A percentile compares a stretch with the other conserved stretches of the same genome.
phyloP scores from a whole-genome alignment of 2,113 vertebrate genomes.

The Passer domesticus region DNA sequence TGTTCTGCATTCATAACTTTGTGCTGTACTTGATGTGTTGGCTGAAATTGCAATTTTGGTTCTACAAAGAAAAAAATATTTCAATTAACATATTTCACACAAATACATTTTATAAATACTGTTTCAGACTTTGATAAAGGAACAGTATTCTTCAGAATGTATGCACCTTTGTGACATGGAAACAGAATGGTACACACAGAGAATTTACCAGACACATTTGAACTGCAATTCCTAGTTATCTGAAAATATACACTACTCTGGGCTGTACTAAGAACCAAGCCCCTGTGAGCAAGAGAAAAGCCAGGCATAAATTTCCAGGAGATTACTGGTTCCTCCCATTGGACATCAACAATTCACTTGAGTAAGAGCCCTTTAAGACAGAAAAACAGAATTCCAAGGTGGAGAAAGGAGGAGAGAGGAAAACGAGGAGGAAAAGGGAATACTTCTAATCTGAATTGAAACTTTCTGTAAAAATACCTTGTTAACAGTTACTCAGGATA shows the following conservation, averaged over 20 bases:
- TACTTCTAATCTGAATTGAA: background rate
- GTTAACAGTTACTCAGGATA: background rate
- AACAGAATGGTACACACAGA: background rate
- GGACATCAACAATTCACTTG: background rate
- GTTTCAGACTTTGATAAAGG: background rate
- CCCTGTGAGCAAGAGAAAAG: background rate
- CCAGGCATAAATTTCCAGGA: background rate
- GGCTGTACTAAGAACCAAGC: background rate
- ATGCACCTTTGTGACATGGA: background rate
- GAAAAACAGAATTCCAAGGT: background rate
- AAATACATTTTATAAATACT: background rate
- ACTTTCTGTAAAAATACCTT: background rate
- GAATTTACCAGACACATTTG: background rate
- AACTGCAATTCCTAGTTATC: background rate
- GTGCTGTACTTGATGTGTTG: conserved; percentile 78
- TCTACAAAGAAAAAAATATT: conserved; percentile 77
- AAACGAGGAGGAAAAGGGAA: background rate
- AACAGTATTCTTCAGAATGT: background rate
- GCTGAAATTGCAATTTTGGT: conserved; percentile 80
- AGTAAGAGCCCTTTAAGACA: background rate
- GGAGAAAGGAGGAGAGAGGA: background rate
- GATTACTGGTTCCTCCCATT: background rate
- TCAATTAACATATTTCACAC: background rate
- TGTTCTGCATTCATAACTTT: conserved; percentile 76
- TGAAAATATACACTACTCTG: background rate